Evolutionary conservation across 2,888 invertebrate species (phyloP).

Genomic region (Ethmia dodecea): DNA sequence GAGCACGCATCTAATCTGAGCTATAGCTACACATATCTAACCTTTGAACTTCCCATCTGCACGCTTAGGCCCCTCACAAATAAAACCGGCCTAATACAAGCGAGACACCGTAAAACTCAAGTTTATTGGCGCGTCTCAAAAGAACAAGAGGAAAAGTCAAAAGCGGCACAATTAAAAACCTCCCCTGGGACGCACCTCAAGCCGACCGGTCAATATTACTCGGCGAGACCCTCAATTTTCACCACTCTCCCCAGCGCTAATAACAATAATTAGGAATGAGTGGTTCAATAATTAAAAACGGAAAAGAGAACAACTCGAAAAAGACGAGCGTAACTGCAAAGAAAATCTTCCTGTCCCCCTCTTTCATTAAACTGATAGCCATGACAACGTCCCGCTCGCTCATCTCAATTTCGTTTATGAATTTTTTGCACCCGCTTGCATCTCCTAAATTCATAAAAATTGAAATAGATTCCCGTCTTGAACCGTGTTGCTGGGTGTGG

Average conservation of each 20-base stretch:
- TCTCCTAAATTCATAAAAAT: conserved; percentile 61
- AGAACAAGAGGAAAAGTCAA: conserved; percentile 73
- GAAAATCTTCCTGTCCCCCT: conserved; percentile 41
- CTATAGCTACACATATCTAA: neutral
- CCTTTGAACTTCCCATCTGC: neutral
- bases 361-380: conserved; percentile 25
- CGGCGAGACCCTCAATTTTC: conserved; percentile 73
- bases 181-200: conserved; percentile 61
- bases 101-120: conserved; percentile 63
- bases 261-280: conserved; percentile 80
- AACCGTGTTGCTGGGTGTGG: conserved; percentile 1
- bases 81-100: conserved; percentile 51
- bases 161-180: conserved; percentile 71
- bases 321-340: conserved; percentile 48
- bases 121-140: conserved; percentile 70
- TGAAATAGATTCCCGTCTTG: conserved; percentile 39
- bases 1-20: neutral
- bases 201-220: conserved; percentile 72
- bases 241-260: conserved; percentile 74
- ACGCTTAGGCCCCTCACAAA: conserved; percentile 21
- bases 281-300: conserved; percentile 80
- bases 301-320: conserved; percentile 72
- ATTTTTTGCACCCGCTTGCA: conserved; percentile 40
- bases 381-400: conserved; percentile 36
- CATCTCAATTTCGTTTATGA: conserved; percentile 58